Evolutionary conservation across 2,113 vertebrate genomes (phyloP).

Genomic region (Lampris incognitus): DNA sequence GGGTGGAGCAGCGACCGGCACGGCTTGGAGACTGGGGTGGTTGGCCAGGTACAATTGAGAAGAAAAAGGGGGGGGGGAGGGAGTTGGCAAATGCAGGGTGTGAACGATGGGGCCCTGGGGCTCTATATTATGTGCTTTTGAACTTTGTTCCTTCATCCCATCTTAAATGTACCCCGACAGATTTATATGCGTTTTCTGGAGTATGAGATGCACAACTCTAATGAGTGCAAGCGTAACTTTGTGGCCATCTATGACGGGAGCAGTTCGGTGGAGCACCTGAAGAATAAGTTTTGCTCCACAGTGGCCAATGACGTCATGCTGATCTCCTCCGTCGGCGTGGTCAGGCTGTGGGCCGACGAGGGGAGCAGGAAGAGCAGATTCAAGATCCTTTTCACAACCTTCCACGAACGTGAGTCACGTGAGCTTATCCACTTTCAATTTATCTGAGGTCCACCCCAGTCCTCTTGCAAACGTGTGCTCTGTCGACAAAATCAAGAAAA

Average conservation of each 20-base stretch:
- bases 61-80: too few species aligned
- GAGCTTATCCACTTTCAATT: too few species aligned
- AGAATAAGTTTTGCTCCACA: constrained; percentile 97
- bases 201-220: constrained; percentile 99
- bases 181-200: constrained; percentile 97
- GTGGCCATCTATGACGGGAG: constrained; percentile 97
- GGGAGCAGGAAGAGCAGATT: constrained; percentile 94
- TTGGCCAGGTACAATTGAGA: too few species aligned
- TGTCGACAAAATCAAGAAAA: too few species aligned
- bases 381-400: constrained; percentile 98
- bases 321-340: constrained; percentile 89
- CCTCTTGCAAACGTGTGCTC: too few species aligned
- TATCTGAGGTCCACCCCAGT: too few species aligned
- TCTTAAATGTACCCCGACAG: constrained; percentile 71
- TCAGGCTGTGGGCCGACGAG: constrained; percentile 98
- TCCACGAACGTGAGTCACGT: constrained; percentile 91
- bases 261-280: constrained; percentile 94
- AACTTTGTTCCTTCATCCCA: not conserved
- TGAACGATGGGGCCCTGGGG: not conserved
- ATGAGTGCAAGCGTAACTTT: constrained; percentile 98
- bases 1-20: too few species aligned
- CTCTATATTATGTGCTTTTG: not conserved
- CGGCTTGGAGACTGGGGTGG: too few species aligned
- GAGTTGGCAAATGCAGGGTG: not conserved
- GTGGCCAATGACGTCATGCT: constrained; percentile 98